Conservation (phyloP, 1,140 invertebrate species). For the Drusus annulatus region DNA sequence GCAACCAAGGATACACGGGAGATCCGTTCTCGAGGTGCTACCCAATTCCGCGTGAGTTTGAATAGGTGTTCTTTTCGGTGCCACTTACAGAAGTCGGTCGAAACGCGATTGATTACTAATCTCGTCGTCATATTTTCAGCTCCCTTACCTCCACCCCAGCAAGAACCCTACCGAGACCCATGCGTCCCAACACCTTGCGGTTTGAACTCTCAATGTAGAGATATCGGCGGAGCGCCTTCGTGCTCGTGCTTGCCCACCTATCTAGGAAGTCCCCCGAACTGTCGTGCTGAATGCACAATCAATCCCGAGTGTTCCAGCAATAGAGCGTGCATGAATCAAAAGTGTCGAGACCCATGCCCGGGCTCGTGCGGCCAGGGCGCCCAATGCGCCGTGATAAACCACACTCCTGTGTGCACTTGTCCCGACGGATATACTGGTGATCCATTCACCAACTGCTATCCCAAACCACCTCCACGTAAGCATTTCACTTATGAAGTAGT, state of each 20-base stretch:
- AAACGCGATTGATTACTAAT: not conserved
- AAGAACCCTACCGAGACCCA: constrained; percentile 71
- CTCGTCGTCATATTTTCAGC: constrained; percentile 60
- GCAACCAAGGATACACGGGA: constrained; percentile 74
- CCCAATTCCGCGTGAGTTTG: constrained; percentile 70
- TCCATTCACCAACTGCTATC: constrained; percentile 76
- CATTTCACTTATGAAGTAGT: no score
- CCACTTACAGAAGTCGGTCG: not conserved
- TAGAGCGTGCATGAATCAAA: constrained; percentile 79
- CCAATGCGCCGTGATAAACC: constrained; percentile 78
- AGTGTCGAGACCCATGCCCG: constrained; percentile 80
- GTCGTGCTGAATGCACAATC: constrained; percentile 81
- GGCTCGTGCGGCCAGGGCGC: constrained; percentile 79
- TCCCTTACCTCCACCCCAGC: constrained; percentile 59
- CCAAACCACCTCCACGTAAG: constrained; percentile 63
- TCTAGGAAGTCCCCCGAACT: constrained; percentile 80
- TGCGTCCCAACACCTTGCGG: constrained; percentile 85
- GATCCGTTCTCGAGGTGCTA: constrained; percentile 79
- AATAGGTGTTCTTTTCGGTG: not conserved
- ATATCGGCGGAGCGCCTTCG: constrained; percentile 75
- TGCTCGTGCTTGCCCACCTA: constrained; percentile 80
- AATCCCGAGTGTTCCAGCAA: constrained; percentile 80
- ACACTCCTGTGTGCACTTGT: constrained; percentile 80
- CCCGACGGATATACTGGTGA: constrained; percentile 78
- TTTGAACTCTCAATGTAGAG: constrained; percentile 78